Evolutionary conservation across 2,797 vertebrate species (phyloP).

Genomic region (Glyptemys insculpta): DNA sequence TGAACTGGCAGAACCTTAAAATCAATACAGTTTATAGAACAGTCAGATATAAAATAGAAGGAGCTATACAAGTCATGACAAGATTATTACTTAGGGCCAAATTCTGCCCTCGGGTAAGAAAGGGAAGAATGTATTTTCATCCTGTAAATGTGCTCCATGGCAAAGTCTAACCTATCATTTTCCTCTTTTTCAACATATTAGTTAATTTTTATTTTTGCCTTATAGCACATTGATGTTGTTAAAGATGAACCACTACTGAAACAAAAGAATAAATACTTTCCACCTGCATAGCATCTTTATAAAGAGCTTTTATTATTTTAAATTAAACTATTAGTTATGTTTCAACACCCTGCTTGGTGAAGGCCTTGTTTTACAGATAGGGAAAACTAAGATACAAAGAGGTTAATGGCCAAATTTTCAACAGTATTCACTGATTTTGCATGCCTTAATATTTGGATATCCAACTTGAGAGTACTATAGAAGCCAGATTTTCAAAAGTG

Average conservation of each 20-base stretch:
- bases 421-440: neutral
- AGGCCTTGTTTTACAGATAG: slow-evolving; percentile 63
- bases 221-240: slow-evolving; percentile 26
- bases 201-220: slow-evolving; percentile 62
- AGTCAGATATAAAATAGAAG: slow-evolving; percentile 61
- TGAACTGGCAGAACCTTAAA: slow-evolving; percentile 56
- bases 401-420: slow-evolving; percentile 28
- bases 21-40: slow-evolving; percentile 59
- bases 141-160: neutral
- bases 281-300: slow-evolving; percentile 66
- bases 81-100: slow-evolving; percentile 33
- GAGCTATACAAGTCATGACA: slow-evolving; percentile 52
- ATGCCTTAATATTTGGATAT: neutral
- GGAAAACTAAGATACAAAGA: slow-evolving; percentile 39
- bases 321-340: slow-evolving; percentile 58
- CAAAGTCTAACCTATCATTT: slow-evolving; percentile 3
- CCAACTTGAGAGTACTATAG: neutral
- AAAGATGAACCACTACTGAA: slow-evolving; percentile 50
- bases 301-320: too few species aligned
- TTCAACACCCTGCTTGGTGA: too few species aligned
- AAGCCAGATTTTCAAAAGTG: neutral
- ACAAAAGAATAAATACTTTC: slow-evolving; percentile 47
- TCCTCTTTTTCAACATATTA: slow-evolving; percentile 44
- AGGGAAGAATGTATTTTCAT: neutral
- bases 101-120: slow-evolving; percentile 38